Evolutionary conservation across 1,140 invertebrate species (phyloP), one percentile per base, ranked within the genome.

Genomic region (Drosophila cardini): DNA sequence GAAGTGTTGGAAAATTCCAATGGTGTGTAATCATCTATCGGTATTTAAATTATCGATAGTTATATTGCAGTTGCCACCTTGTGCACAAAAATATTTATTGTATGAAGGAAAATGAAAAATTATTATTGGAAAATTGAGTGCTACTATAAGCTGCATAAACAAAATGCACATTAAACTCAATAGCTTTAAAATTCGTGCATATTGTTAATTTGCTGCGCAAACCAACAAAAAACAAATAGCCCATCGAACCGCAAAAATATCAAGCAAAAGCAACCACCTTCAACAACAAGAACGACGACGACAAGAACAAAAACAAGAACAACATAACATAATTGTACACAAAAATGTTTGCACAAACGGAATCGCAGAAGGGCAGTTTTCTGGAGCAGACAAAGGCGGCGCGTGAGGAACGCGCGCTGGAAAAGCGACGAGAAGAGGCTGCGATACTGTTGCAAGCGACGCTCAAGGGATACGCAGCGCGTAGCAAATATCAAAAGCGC

Each of bases 321-420:
- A 16, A 32, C 32, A 71, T 58, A 71, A 46, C 46, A 58, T 38
- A 56, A 32, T 67, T 67, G 65, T 62, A 57, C 42, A 72, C 38
- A 78, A 83, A 93, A 78, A 95, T 95, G 95, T 95, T 95, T 83
- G 93, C 93, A 79, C 93, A 93, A 67, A 92, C 94, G 16, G 94
- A 94, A 80, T 94, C 94, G 13, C 92, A 94, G 18, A 96, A 95
- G 87, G 93, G 93, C 62, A 93, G 90, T 74, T 97, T 97, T 87
- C 93, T 97, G 76, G 95, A 96, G 87, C 95, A 96, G 82, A 97
- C 96, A 2, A 98, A 98, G 93, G 96, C 96, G 21, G 97, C 97
- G 6, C 94, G 97, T 72, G 95, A 95, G 81, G 96, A 98, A 92
- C 94, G 97, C 72, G 97, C 96, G 2, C 93, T 96, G 52, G 97